A percentile compares a stretch with the other conserved stretches of the same genome.
phyloP scores from a whole-genome alignment of 2,113 vertebrate species.

The human (Homo sapiens) region GRCh38 chr4:13915001-13915500 shows the following conservation, averaged over 20 bases:
- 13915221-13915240: conserved; percentile 68
- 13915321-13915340: conserved; percentile 55
- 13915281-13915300: conserved; percentile 59
- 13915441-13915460: background rate
- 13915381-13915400: background rate
- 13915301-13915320: background rate
- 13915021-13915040: conserved; percentile 18
- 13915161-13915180: conserved; percentile 68
- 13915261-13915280: conserved; percentile 74
- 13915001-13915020: background rate
- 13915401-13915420: conserved; percentile 22
- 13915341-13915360: conserved; percentile 1
- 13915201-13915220: conserved; percentile 64
- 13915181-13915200: conserved; percentile 56
- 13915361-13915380: conserved; percentile 22
- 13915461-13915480: conserved; percentile 24
- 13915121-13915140: conserved; percentile 59
- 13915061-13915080: background rate
- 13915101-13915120: conserved; percentile 63
- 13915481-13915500: background rate
- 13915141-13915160: background rate
- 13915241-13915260: conserved; percentile 72
- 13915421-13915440: background rate
- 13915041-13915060: background rate
- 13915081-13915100: background rate